Percentiles rank a stretch among this genome's conserved stretches.
These are phyloP conservation scores for Chironomus striatipennis DNA, from an alignment of 1,140 invertebrate genomes.

Conservation along the genomic window DNA sequence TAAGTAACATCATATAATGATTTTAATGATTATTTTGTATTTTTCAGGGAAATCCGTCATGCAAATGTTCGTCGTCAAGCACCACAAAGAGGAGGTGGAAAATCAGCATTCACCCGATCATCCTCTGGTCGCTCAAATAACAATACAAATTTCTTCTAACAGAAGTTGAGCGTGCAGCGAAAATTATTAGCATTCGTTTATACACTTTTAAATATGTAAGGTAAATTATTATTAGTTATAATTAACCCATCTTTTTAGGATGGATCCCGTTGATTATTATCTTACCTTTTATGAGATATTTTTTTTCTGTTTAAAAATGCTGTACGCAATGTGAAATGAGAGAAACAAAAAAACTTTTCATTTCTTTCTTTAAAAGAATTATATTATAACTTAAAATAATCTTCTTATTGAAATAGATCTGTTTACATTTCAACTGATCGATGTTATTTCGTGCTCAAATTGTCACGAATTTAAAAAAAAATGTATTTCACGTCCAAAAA, in stretches of 20 bases:
- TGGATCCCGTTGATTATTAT: too few species aligned
- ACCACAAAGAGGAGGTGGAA: constrained; percentile 38
- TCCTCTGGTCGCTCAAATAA: constrained; percentile 37
- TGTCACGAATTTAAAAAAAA: neutral
- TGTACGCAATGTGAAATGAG: neutral
- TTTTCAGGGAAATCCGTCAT: constrained; percentile 49
- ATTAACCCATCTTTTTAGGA: too few species aligned
- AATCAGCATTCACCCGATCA: constrained; percentile 36
- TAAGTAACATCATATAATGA: too few species aligned
- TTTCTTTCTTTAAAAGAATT: neutral
- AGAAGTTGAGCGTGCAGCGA: constrained; percentile 42
- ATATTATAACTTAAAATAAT: neutral
- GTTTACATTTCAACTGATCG: neutral
- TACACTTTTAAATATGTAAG: constrained; percentile 41
- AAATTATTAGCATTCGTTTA: constrained; percentile 42
- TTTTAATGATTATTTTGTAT: too few species aligned
- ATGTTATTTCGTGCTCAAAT: neutral
- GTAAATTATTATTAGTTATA: neutral
- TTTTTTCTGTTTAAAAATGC: neutral
- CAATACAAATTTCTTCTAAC: constrained; percentile 40
- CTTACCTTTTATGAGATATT: neutral
- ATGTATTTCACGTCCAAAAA: constrained; percentile 13
- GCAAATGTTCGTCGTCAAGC: constrained; percentile 39
- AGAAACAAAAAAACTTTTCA: neutral
- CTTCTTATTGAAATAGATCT: constrained; percentile 5